Evolutionary conservation across 2,797 vertebrate genomes (phyloP).

Genomic region (Helostoma temminkii): DNA sequence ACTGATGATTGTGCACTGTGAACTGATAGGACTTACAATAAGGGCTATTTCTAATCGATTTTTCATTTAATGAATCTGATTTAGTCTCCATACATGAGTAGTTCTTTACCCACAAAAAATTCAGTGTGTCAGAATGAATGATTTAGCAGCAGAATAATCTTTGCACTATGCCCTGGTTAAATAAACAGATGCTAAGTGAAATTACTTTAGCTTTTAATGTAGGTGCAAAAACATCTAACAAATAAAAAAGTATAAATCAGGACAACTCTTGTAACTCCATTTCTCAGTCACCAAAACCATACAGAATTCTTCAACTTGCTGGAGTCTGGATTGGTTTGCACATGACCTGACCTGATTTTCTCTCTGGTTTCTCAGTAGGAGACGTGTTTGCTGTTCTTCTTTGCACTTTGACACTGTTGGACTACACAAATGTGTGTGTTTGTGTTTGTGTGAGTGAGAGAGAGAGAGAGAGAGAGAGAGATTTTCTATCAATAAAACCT

Average conservation of each 20-base stretch:
- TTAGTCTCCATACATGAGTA: too few relatives aligned
- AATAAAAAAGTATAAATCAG: neutral
- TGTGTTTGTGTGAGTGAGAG: slow-evolving; percentile 28
- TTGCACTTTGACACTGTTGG: slow-evolving; percentile 54
- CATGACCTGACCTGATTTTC: slow-evolving; percentile 63
- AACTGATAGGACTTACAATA: too few relatives aligned
- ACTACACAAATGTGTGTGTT: slow-evolving; percentile 24
- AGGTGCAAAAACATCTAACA: neutral
- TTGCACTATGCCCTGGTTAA: too few relatives aligned
- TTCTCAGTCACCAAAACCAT: neutral
- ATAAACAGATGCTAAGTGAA: too few relatives aligned
- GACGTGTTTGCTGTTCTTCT: slow-evolving; percentile 58
- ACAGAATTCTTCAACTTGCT: neutral
- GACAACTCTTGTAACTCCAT: neutral
- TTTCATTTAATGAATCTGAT: too few relatives aligned
- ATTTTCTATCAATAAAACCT: slow-evolving; percentile 69
- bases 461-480: too few relatives aligned
- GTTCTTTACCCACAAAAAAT: too few relatives aligned
- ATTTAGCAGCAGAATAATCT: too few relatives aligned
- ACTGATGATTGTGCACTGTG: too few relatives aligned
- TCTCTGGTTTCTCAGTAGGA: slow-evolving; percentile 74
- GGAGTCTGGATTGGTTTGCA: slow-evolving; percentile 39
- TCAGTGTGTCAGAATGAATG: too few relatives aligned
- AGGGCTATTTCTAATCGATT: too few relatives aligned
- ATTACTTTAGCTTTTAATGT: neutral